Evolutionary conservation across 2,797 vertebrate genomes (phyloP).

Genomic region (Lutjanus argentimaculatus): DNA sequence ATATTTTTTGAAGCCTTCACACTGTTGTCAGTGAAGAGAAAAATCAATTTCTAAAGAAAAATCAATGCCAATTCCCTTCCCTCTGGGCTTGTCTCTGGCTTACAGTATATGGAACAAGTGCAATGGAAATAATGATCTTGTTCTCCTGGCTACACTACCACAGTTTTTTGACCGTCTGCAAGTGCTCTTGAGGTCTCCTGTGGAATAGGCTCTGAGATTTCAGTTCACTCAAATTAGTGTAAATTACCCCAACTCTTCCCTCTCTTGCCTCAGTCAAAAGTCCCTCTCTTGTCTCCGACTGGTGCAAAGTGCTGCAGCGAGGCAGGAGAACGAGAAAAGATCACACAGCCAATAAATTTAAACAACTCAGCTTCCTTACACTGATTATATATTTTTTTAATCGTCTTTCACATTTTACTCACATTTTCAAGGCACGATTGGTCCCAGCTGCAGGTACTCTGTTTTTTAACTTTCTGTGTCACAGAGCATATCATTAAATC

Average conservation of each 20-base stretch:
- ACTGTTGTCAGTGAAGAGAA: conserved; percentile 79
- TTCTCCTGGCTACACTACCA: conserved; percentile 73
- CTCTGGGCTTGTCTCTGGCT: conserved; percentile 70
- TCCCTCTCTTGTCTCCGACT: conserved; percentile 45
- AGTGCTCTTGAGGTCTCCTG: conserved; percentile 74
- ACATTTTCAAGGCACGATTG: conserved; percentile 19
- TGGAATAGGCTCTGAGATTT: conserved; percentile 75
- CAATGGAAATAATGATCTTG: conserved; percentile 81
- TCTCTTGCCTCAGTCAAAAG: conserved; percentile 59
- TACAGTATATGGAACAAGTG: conserved; percentile 81
- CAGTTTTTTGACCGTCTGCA: conserved; percentile 68
- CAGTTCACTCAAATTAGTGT: conserved; percentile 78
- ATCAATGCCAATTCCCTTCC: conserved; percentile 83
- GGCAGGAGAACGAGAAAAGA: conserved; percentile 42
- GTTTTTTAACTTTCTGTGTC: conserved; percentile 36
- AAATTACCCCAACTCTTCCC: conserved; percentile 72
- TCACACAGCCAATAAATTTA: conserved; percentile 57
- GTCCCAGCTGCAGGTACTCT: conserved; percentile 29
- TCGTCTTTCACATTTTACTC: conserved; percentile 26
- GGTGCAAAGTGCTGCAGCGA: conserved; percentile 46
- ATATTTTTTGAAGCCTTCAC: conserved; percentile 74
- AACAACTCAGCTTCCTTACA: conserved; percentile 28
- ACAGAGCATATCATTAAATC: conserved; percentile 26
- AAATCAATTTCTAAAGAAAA: conserved; percentile 84
- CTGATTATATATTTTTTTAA: conserved; percentile 37